Percentiles rank a stretch among this genome's conserved stretches.
Evolutionary conservation across 2,113 vertebrate genomes (phyloP).

Genomic region (Microtus pennsylvanicus): DNA sequence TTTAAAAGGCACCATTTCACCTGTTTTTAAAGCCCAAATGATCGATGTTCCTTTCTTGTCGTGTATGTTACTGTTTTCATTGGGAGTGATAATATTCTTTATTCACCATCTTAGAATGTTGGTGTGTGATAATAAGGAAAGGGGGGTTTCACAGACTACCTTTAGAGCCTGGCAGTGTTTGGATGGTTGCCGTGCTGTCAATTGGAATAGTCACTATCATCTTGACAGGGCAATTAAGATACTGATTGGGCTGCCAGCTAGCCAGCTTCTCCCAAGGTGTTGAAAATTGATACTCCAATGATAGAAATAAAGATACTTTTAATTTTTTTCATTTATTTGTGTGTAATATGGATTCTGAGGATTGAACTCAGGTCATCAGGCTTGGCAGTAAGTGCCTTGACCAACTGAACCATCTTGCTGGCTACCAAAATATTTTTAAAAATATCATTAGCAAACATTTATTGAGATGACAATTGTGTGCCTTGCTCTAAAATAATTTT

Average conservation of each 20-base stretch:
- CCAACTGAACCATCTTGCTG: background rate
- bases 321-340: background rate
- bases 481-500: conserved; percentile 40
- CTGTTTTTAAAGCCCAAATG: background rate
- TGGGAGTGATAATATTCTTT: conserved; percentile 54
- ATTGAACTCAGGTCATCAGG: background rate
- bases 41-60: conserved; percentile 37
- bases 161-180: conserved; percentile 39
- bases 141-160: background rate
- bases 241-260: background rate
- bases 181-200: background rate
- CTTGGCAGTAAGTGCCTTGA: background rate
- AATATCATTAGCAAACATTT: conserved; percentile 25
- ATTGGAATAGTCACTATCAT: background rate
- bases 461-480: conserved; percentile 22
- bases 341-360: background rate
- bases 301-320: conserved; percentile 20
- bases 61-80: conserved; percentile 39
- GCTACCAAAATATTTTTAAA: background rate
- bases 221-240: background rate
- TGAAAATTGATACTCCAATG: conserved; percentile 16
- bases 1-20: conserved; percentile 45
- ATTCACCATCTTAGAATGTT: conserved; percentile 58
- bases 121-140: conserved; percentile 49
- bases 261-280: background rate